Evolutionary conservation across 2,888 invertebrate genomes (phyloP).

Genomic region (Laothoe populi): DNA sequence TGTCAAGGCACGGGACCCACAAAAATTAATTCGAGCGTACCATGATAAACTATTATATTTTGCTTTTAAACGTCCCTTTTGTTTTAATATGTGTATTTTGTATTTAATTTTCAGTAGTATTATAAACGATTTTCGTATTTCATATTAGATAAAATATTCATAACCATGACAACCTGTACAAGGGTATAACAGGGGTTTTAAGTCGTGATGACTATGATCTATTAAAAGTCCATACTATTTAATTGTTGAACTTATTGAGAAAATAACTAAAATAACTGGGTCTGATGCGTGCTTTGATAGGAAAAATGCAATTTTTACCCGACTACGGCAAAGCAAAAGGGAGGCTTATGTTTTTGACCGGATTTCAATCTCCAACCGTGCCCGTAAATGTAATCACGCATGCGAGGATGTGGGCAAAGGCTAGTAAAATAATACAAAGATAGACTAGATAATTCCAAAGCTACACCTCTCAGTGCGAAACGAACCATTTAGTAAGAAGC

Average conservation of each 20-base stretch:
- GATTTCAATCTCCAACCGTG: too few relatives aligned
- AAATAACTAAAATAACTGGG: too few relatives aligned
- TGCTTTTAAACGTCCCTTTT: background rate
- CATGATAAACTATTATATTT: background rate
- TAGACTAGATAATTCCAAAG: conserved; percentile 3
- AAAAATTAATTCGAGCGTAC: background rate
- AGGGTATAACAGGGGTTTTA: conserved; percentile 5
- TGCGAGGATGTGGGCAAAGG: background rate
- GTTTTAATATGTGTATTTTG: background rate
- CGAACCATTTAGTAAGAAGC: conserved; percentile 64
- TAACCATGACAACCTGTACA: conserved; percentile 18
- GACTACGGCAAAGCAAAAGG: too few relatives aligned
- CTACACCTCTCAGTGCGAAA: conserved; percentile 36
- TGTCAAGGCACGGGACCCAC: conserved; percentile 34
- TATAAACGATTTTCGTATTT: too few relatives aligned
- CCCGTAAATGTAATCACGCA: too few relatives aligned
- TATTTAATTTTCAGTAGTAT: too few relatives aligned
- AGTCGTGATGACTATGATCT: background rate
- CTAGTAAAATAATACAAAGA: background rate
- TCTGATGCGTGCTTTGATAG: too few relatives aligned
- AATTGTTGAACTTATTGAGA: too few relatives aligned
- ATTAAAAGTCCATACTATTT: background rate
- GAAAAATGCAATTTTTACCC: too few relatives aligned
- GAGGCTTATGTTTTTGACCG: too few relatives aligned
- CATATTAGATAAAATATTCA: conserved; percentile 1